A percentile compares a stretch with the other conserved stretches of the same genome.
These are phyloP conservation scores for Hystrix brachyura DNA, from an alignment of 2,113 vertebrate species.

Conservation along the genomic window DNA sequence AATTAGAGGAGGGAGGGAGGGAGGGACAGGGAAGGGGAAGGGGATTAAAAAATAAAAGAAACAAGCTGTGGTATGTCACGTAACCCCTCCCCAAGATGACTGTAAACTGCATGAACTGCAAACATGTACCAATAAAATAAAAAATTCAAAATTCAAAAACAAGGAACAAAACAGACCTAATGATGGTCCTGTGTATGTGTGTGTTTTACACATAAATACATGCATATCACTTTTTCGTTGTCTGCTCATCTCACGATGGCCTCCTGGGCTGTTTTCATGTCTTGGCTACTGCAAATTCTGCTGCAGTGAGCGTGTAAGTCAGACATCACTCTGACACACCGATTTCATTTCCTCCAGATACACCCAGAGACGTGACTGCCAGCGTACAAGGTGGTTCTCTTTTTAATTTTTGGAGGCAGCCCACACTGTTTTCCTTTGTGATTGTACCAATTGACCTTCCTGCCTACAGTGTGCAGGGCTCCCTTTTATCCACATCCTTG, in stretches of 20 bases:
- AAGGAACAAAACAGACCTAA: neutral
- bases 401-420: neutral
- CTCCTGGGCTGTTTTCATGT: no score
- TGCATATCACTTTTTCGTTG: neutral
- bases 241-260: neutral
- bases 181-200: neutral
- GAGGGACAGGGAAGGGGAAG: neutral
- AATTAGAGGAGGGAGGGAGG: neutral
- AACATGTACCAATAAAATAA: neutral
- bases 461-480: no score
- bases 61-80: neutral
- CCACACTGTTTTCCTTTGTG: neutral
- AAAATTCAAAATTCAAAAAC: neutral
- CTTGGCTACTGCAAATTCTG: neutral
- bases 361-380: neutral
- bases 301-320: no score
- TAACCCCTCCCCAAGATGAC: neutral
- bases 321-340: accelerated
- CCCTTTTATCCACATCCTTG: neutral
- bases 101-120: neutral
- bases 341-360: neutral
- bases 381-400: neutral
- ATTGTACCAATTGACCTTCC: accelerated
- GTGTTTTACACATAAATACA: neutral
- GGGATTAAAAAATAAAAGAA: neutral